Conservation (phyloP, 1,140 invertebrate species). For the Vanessa tameamea region DNA sequence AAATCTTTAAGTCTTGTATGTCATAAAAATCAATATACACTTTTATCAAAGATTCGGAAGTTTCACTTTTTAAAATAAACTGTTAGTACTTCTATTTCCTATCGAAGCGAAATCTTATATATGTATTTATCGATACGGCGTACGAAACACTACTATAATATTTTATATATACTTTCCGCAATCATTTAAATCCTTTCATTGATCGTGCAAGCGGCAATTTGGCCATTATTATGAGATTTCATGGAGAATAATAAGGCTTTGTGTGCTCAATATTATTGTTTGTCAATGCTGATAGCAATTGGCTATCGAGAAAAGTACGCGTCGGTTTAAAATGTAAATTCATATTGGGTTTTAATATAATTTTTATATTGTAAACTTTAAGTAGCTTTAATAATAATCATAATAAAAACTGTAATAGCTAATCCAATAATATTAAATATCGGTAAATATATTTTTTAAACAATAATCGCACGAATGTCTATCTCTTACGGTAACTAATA, state of each 20-base stretch:
- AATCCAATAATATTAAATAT: too few species aligned
- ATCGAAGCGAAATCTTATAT: too few species aligned
- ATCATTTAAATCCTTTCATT: background rate
- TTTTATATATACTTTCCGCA: background rate
- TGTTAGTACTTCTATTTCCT: too few species aligned
- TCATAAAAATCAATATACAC: too few species aligned
- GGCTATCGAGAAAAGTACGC: constrained; percentile 1
- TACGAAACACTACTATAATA: background rate
- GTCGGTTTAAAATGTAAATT: constrained; percentile 15
- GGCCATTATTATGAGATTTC: background rate
- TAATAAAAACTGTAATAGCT: too few species aligned
- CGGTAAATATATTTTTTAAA: too few species aligned
- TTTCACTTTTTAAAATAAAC: too few species aligned
- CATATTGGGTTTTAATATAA: constrained; percentile 15
- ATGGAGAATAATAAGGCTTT: background rate
- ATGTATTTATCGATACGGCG: too few species aligned
- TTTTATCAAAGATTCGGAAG: too few species aligned
- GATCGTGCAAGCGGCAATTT: constrained; percentile 4
- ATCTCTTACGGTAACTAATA: too few species aligned
- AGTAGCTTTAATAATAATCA: background rate
- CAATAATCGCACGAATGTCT: too few species aligned
- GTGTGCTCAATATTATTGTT: constrained; percentile 1
- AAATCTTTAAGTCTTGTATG: too few species aligned
- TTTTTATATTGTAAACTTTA: background rate
- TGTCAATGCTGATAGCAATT: constrained; percentile 5